A percentile compares a stretch with the other conserved stretches of the same genome.
Conservation (phyloP, 2,113 vertebrate species). For the Myotis lucifugus region DNA sequence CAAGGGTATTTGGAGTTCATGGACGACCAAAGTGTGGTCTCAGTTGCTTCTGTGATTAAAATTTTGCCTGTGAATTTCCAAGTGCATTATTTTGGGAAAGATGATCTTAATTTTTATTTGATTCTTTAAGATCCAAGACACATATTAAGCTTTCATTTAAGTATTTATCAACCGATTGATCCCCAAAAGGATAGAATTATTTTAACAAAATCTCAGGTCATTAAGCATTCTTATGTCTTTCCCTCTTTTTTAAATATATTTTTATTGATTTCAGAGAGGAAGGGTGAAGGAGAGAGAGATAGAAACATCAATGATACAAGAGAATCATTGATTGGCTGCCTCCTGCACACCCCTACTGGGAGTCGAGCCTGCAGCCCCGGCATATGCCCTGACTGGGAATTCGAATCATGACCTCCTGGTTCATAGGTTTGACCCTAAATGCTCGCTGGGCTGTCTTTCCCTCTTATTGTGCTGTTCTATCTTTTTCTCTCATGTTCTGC, state of each 20-base stretch:
- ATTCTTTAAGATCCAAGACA: background rate
- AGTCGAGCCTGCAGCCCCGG: no score
- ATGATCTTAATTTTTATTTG: conserved; percentile 22
- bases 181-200: conserved; percentile 4
- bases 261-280: no score
- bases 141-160: conserved; percentile 16
- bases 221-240: background rate
- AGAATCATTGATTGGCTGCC: no score
- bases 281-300: no score
- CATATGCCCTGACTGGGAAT: no score
- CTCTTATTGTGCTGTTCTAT: background rate
- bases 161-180: conserved; percentile 34
- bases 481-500: background rate
- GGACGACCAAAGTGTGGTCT: background rate
- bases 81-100: conserved; percentile 42
- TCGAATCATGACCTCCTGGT: no score
- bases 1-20: background rate
- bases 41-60: background rate
- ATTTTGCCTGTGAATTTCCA: conserved; percentile 41
- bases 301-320: no score
- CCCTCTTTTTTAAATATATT: background rate
- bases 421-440: no score
- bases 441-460: background rate
- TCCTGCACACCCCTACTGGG: no score
- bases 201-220: background rate